These are phyloP conservation scores for Polydesmus complanatus DNA, from an alignment of 2,888 invertebrate genomes.

Conservation along the genomic window DNA sequence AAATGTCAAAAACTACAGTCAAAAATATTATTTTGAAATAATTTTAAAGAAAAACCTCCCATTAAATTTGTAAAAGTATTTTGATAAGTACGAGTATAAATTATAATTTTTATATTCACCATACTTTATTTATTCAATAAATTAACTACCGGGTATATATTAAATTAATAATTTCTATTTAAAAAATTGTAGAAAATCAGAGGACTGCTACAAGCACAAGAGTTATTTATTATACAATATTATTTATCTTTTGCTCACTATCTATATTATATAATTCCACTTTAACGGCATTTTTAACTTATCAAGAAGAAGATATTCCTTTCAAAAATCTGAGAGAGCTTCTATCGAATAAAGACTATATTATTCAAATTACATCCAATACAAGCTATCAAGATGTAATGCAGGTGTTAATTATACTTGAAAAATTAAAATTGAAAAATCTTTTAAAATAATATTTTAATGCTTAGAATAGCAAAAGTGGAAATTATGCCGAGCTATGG, in stretches of 20 bases:
- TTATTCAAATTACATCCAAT: conserved; percentile 3
- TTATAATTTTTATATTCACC: conserved; percentile 7
- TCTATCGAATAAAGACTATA: conserved; percentile 3
- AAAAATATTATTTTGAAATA: too few relatives aligned
- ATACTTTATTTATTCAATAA: too few relatives aligned
- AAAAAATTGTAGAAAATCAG: conserved; percentile 2
- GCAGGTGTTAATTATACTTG: background rate
- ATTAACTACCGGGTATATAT: background rate
- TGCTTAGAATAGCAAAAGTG: conserved; percentile 4
- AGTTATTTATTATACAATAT: conserved; percentile 8
- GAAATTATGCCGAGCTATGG: conserved; percentile 7
- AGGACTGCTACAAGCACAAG: conserved; percentile 4
- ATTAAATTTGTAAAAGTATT: too few relatives aligned
- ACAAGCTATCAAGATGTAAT: conserved; percentile 13
- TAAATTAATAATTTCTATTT: background rate
- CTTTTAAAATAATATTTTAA: background rate
- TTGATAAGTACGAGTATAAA: too few relatives aligned
- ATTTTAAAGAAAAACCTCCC: too few relatives aligned
- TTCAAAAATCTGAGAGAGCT: conserved; percentile 11
- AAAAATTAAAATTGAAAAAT: background rate
- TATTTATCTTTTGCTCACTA: background rate
- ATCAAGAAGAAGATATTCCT: conserved; percentile 14
- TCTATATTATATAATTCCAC: conserved; percentile 10
- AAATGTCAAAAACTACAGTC: too few relatives aligned
- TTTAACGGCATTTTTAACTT: conserved; percentile 11